Conservation (phyloP, 1,140 invertebrate genomes). For the Macrotrachela quadricornifera region DNA sequence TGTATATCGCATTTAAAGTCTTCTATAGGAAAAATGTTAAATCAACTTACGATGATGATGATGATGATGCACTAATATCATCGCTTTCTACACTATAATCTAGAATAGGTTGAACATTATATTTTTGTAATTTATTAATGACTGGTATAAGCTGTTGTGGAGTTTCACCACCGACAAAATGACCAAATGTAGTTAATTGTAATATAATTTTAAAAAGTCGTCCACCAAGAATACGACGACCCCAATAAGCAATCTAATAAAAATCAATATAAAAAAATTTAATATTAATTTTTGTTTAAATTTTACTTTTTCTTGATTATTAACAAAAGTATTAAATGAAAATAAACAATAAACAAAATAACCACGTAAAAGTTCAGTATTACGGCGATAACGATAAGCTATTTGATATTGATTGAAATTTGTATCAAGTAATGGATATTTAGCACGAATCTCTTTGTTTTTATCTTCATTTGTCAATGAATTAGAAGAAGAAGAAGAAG, state of each 20-base stretch:
- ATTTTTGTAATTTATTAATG: conserved; percentile 48
- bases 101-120: conserved; percentile 91
- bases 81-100: conserved; percentile 98
- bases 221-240: conserved; percentile 60
- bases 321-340: conserved; percentile 63
- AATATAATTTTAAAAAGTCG: conserved; percentile 62
- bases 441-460: too few species aligned
- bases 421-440: too few species aligned
- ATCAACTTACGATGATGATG: conserved; percentile 63
- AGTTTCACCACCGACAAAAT: conserved; percentile 53
- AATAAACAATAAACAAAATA: conserved; percentile 80
- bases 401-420: too few species aligned
- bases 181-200: conserved; percentile 87
- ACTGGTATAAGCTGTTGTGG: conserved; percentile 40
- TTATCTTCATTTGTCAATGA: too few species aligned
- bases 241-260: neutral
- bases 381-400: too few species aligned
- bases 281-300: conserved; percentile 40
- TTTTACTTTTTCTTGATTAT: conserved; percentile 77
- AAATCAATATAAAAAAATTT: neutral
- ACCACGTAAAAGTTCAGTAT: conserved; percentile 69
- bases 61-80: conserved; percentile 68
- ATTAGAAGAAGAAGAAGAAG: too few species aligned
- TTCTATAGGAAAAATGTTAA: conserved; percentile 23
- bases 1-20: neutral